Evolutionary conservation across 2,113 vertebrate genomes (phyloP).

Genomic region (Herpailurus yagouaroundi): DNA sequence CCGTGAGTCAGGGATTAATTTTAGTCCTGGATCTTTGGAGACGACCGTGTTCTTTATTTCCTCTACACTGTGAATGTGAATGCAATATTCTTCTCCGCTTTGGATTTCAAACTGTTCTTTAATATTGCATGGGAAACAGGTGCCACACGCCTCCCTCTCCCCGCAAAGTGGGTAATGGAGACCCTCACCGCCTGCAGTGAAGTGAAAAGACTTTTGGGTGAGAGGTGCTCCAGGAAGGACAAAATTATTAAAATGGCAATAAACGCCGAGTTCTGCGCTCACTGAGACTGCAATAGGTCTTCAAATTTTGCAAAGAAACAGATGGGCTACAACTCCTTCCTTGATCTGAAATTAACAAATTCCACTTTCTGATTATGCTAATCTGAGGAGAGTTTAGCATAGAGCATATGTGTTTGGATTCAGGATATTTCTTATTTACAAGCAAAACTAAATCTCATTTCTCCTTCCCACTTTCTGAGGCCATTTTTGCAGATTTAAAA

Average conservation of each 20-base stretch:
- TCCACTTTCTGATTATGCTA: conserved; percentile 42
- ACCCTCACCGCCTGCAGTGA: rapidly evolving
- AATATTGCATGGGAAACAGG: not conserved
- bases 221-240: not conserved
- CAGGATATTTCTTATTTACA: conserved; percentile 69
- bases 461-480: conserved; percentile 40
- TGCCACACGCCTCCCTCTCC: not conserved
- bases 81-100: not conserved
- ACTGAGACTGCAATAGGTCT: not conserved
- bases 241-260: not conserved
- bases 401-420: conserved; percentile 63
- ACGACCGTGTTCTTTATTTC: not conserved
- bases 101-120: not conserved
- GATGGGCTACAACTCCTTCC: conserved; percentile 44
- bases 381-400: conserved; percentile 38
- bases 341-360: conserved; percentile 46
- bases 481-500: conserved; percentile 47
- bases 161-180: not conserved
- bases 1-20: rapidly evolving
- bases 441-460: conserved; percentile 59
- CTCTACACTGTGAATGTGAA: rapidly evolving
- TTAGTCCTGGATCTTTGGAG: rapidly evolving
- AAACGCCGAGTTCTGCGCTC: not conserved
- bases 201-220: not conserved
- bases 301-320: conserved; percentile 39